Evolutionary conservation across 2,113 vertebrate species (phyloP), one percentile per base, ranked within the genome.

Genomic region (Pantherophis guttatus): DNA sequence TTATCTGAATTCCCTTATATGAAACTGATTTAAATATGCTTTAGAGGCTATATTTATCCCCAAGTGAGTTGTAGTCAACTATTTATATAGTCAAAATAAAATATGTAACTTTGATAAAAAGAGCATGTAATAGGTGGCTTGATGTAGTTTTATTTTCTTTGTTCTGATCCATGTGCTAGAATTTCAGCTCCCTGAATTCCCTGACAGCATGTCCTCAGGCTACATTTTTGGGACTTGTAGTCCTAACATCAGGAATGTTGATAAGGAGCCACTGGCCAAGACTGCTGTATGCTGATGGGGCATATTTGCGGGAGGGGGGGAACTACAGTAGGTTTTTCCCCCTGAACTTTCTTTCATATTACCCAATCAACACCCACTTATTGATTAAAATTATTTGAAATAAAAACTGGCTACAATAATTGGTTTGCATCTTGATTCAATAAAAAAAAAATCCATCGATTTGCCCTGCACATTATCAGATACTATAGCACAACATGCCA

Each of bases 401-500:
- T 93, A 91, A 94, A 88, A 55, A 39, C 11, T 91, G 89, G 85
- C 95, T 91, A 94, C 87, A 91, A 26, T 44, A 59, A 65, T 65
- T 92, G 75, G 17, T 3, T 5, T 81, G 57, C 52, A 90, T n/a
- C 92, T 91, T 91, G 81, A 94, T 53, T 44, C 93, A 95, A 91
- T 81, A 29, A 26, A 65, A 87, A 96, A 92, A 93, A 92, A 92
- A 95, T 95, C 91, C 87, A 91, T 21, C 33, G 17, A 91, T 81
- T 48, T 90, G 94, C 93, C 89, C 97, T 98, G 97, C 95, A 97
- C 97, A 98, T 98, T 98, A 98, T 98, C 96, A 97, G 96, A 96
- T 98, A 39, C 33, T 81, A 33, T 81, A 98, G 98, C 94, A 97
- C 97, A 97, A 98, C 98, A 98, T 96, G 97, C 97, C 98, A 97